Percentiles rank a stretch among this genome's conserved stretches.
phyloP scores from a whole-genome alignment of 2,113 vertebrate species.

The Callionymus lyra region DNA sequence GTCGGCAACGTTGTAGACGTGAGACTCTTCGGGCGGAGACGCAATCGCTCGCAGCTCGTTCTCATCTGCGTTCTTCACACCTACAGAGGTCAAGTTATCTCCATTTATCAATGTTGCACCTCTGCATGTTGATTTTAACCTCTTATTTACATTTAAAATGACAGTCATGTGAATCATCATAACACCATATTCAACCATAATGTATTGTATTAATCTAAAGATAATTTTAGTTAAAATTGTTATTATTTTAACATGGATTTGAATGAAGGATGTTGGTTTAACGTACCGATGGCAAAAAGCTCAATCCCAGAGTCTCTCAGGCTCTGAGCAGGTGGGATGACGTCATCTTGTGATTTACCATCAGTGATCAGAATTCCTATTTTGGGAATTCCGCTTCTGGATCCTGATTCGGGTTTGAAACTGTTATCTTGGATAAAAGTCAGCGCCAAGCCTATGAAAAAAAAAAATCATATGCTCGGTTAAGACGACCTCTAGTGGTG shows the following conservation, averaged over 20 bases:
- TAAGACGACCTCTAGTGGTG: too few species aligned
- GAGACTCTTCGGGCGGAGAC: slow-evolving; percentile 82
- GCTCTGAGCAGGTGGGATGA: slow-evolving; percentile 80
- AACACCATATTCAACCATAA: too few species aligned
- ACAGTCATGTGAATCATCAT: too few species aligned
- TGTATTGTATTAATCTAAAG: too few species aligned
- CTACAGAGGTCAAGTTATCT: slow-evolving; percentile 42
- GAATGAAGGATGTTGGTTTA: too few species aligned
- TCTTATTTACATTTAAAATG: too few species aligned
- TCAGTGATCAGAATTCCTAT: slow-evolving; percentile 96
- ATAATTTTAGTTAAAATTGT: too few species aligned
- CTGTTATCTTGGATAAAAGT: slow-evolving; percentile 93
- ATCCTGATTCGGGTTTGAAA: slow-evolving; percentile 85
- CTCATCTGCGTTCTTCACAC: slow-evolving; percentile 93
- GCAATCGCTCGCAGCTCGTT: slow-evolving; percentile 87
- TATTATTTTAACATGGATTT: too few species aligned
- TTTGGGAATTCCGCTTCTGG: slow-evolving; percentile 82
- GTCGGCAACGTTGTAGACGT: slow-evolving; percentile 91
- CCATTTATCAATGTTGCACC: too few species aligned
- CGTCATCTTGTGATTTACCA: slow-evolving; percentile 95
- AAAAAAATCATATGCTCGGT: too few species aligned
- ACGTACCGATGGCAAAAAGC: slow-evolving; percentile 91
- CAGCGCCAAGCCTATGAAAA: slow-evolving; percentile 78
- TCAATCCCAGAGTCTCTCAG: slow-evolving; percentile 85
- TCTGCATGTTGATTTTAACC: too few species aligned